phyloP scores from a whole-genome alignment of 2,113 vertebrate genomes.

The Anas platyrhynchos region DNA sequence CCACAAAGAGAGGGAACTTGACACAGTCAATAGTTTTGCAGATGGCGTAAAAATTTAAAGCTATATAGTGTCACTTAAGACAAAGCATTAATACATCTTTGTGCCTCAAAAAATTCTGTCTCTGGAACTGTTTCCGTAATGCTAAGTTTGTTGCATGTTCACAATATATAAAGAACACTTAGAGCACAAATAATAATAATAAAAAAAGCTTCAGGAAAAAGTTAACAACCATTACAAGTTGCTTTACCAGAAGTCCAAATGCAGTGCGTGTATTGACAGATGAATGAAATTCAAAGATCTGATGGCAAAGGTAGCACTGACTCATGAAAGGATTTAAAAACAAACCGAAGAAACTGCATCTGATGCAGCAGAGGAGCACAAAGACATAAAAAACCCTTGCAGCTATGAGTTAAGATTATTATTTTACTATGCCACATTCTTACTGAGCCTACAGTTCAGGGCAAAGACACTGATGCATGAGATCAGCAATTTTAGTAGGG shows the following conservation, averaged over 20 bases:
- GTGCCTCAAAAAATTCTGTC: background rate
- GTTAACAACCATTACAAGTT: rapidly evolving
- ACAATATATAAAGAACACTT: background rate
- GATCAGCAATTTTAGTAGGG: background rate
- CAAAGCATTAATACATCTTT: background rate
- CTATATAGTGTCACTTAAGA: background rate
- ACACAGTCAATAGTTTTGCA: background rate
- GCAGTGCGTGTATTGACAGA: background rate
- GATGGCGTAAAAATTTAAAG: background rate
- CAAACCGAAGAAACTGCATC: background rate
- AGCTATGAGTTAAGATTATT: background rate
- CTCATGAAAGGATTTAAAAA: background rate
- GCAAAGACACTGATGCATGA: background rate
- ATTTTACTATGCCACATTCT: background rate
- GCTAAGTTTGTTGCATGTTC: background rate
- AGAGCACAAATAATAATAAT: background rate
- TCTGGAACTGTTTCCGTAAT: background rate
- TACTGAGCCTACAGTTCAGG: background rate
- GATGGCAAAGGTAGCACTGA: background rate
- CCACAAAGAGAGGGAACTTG: background rate
- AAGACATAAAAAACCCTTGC: background rate
- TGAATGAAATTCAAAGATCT: background rate
- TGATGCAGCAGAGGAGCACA: background rate
- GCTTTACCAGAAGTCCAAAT: background rate
- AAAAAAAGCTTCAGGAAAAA: background rate